phyloP scores from a whole-genome alignment of 2,113 vertebrate species.

The Ariopsis seemanni region DNA sequence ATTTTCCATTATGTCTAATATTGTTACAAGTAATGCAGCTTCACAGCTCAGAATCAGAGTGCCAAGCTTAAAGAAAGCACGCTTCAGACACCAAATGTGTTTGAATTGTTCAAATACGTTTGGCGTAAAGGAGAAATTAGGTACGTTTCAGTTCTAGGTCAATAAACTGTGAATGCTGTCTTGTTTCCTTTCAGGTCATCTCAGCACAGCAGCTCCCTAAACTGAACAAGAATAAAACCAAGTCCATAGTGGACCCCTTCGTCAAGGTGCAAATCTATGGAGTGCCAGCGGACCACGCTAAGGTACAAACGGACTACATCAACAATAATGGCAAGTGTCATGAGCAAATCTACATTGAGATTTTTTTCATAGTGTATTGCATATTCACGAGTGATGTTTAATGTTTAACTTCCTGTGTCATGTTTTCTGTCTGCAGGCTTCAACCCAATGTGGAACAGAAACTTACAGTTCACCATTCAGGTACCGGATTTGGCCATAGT shows the following conservation, averaged over 20 bases:
- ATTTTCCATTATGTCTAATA: neutral
- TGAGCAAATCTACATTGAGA: neutral
- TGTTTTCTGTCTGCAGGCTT: conserved; percentile 76
- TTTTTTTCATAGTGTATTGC: too few relatives aligned
- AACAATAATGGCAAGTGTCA: conserved; percentile 81
- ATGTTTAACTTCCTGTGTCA: neutral
- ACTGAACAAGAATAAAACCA: conserved; percentile 83
- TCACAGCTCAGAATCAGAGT: neutral
- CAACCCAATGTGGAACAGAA: conserved; percentile 86
- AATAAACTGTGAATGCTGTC: too few relatives aligned
- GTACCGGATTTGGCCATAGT: conserved; percentile 86
- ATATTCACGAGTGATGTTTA: neutral
- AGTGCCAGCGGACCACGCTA: conserved; percentile 75
- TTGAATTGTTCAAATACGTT: neutral
- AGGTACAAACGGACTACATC: conserved; percentile 80
- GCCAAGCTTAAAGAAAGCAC: neutral
- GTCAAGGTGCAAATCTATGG: conserved; percentile 84
- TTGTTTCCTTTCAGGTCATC: conserved; percentile 77
- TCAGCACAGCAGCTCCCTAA: conserved; percentile 96
- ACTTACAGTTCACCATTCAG: conserved; percentile 76
- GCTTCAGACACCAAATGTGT: neutral
- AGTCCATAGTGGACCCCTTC: conserved; percentile 90
- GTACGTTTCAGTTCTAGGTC: neutral
- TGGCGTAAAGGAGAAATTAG: neutral
- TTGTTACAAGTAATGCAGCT: neutral